A percentile compares a stretch with the other conserved stretches of the same genome.
These are phyloP conservation scores for Drosophila pruinosa DNA, from an alignment of 1,140 invertebrate genomes.

Conservation along the genomic window DNA sequence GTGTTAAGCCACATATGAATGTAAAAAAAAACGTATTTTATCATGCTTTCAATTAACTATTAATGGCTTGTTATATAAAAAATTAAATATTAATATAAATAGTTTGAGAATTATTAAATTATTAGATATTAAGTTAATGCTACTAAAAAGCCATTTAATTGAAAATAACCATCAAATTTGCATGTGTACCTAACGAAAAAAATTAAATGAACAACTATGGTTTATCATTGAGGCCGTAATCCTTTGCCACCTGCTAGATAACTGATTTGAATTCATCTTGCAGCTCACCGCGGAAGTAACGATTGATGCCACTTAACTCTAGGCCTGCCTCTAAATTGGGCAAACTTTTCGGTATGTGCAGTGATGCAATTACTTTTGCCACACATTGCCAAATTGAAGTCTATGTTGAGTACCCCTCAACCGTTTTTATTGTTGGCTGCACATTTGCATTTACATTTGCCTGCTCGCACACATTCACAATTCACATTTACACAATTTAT, in stretches of 20 bases:
- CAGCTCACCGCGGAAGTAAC: slow-evolving; percentile 4
- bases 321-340: slow-evolving; percentile 8
- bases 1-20: too few relatives aligned
- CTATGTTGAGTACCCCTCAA: neutral
- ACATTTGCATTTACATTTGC: slow-evolving; percentile 63
- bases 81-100: neutral
- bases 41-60: too few relatives aligned
- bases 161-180: neutral
- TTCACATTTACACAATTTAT: slow-evolving; percentile 74
- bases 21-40: too few relatives aligned
- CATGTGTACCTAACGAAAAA: too few relatives aligned
- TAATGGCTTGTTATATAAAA: too few relatives aligned
- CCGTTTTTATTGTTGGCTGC: slow-evolving; percentile 67
- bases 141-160: neutral
- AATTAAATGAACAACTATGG: too few relatives aligned
- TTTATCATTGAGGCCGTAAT: neutral
- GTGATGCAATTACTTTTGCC: slow-evolving; percentile 65
- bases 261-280: neutral
- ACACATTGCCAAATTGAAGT: slow-evolving; percentile 50
- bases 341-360: slow-evolving; percentile 59
- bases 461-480: neutral
- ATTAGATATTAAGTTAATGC: neutral
- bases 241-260: neutral
- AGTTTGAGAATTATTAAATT: neutral
- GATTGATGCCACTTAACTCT: slow-evolving; percentile 24